Conservation (phyloP, 2,888 invertebrate species). For the Netelia melanura region DNA sequence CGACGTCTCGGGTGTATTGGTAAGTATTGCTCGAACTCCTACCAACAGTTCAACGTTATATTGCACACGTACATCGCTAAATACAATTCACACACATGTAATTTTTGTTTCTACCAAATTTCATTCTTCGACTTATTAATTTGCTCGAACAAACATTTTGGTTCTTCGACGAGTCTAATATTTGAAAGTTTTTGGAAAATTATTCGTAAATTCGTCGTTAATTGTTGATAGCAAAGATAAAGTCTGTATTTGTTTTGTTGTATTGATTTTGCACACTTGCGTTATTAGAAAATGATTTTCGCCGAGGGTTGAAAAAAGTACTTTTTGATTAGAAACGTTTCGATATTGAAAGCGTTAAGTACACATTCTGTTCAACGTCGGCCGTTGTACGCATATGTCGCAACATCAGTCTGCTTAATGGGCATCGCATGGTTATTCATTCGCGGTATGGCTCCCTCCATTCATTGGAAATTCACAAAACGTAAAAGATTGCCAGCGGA, state of each 20-base stretch:
- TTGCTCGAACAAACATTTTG: no score
- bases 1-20: not conserved
- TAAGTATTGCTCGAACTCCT: not conserved
- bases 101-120: no score
- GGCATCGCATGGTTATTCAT: slow-evolving; percentile 24
- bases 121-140: no score
- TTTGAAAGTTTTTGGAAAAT: no score
- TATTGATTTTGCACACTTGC: no score
- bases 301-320: not conserved
- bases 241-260: no score
- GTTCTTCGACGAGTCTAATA: no score
- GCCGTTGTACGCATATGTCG: not conserved
- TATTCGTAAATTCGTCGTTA: no score
- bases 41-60: not conserved
- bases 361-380: not conserved
- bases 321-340: not conserved
- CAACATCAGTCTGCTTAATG: slow-evolving; percentile 35
- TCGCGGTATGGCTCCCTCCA: slow-evolving; percentile 43
- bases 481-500: slow-evolving; percentile 63
- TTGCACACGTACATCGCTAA: not conserved
- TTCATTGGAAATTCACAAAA: slow-evolving; percentile 64
- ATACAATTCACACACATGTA: not conserved
- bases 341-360: not conserved
- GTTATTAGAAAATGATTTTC: no score
- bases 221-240: no score